These are phyloP conservation scores for Arrhamphus sclerolepis DNA, from an alignment of 2,797 vertebrate species.

Conservation along the genomic window DNA sequence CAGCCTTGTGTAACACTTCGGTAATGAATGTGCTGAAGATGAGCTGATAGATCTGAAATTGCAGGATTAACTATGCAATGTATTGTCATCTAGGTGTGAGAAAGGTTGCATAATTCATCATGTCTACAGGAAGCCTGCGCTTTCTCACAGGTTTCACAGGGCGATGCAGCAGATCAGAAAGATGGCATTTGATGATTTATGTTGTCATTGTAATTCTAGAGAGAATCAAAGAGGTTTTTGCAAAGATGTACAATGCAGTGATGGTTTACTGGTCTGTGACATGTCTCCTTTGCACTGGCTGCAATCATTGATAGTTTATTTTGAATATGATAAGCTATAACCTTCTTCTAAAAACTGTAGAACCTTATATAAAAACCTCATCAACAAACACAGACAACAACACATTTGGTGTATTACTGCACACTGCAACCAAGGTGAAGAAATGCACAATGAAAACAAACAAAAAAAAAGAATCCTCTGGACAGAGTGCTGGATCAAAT, in stretches of 20 bases:
- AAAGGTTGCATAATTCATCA: conserved; percentile 29
- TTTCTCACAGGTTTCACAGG: conserved; percentile 18
- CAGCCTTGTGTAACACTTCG: conserved; percentile 10
- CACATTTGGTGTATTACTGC: too few relatives aligned
- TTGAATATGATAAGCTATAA: not conserved
- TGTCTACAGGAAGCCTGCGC: conserved; percentile 17
- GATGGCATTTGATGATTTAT: conserved; percentile 4
- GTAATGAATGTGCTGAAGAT: conserved; percentile 21
- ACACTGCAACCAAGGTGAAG: too few relatives aligned
- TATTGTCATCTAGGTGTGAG: conserved; percentile 24
- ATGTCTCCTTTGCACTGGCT: not conserved
- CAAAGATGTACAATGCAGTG: not conserved
- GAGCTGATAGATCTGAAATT: conserved; percentile 36
- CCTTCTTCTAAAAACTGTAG: not conserved
- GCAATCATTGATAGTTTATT: not conserved
- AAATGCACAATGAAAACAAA: too few relatives aligned
- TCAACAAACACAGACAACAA: too few relatives aligned
- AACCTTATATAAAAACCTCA: not conserved
- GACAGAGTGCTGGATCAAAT: too few relatives aligned
- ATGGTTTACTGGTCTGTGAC: not conserved
- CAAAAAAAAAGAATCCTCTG: too few relatives aligned
- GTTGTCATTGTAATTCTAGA: not conserved
- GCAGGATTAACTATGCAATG: conserved; percentile 13
- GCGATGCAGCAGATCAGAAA: conserved; percentile 10
- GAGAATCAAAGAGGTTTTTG: not conserved